Evolutionary conservation across 2,888 invertebrate genomes (phyloP).

Genomic region (Brachypalpus laphriformis): DNA sequence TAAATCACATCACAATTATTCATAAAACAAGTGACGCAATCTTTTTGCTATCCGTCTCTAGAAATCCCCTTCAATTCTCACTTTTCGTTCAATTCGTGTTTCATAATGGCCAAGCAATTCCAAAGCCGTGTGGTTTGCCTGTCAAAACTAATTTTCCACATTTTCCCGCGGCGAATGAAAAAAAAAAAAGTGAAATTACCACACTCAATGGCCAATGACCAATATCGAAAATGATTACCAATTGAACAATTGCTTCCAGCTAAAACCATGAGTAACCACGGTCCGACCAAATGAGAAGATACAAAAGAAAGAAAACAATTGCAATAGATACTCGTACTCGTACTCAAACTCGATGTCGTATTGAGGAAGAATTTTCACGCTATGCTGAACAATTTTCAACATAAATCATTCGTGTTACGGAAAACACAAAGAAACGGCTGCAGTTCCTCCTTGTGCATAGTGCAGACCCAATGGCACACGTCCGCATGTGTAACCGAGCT

Average conservation of each 20-base stretch:
- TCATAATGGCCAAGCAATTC: not conserved
- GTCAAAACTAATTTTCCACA: constrained; percentile 15
- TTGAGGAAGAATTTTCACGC: constrained; percentile 50
- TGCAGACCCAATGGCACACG: constrained; percentile 57
- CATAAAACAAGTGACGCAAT: constrained; percentile 19
- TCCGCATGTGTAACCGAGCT: constrained; percentile 40
- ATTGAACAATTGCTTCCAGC: constrained; percentile 48
- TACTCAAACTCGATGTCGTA: not conserved
- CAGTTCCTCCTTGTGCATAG: not conserved
- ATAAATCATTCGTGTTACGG: constrained; percentile 38
- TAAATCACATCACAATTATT: constrained; percentile 14
- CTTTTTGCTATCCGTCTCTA: constrained; percentile 1
- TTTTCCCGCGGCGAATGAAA: constrained; percentile 3
- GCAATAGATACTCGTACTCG: not conserved
- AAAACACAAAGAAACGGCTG: constrained; percentile 30
- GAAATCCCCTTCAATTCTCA: constrained; percentile 2
- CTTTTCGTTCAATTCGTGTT: not conserved
- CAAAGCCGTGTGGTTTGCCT: not conserved
- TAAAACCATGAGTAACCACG: constrained; percentile 34
- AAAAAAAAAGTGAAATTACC: constrained; percentile 49
- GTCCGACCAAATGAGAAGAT: constrained; percentile 29
- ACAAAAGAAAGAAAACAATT: constrained; percentile 1
- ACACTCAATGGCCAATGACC: constrained; percentile 37
- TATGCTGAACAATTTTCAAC: constrained; percentile 46
- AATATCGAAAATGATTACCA: constrained; percentile 39